phyloP scores from a whole-genome alignment of 2,888 invertebrate species.

The Drosophila tanythrix region DNA sequence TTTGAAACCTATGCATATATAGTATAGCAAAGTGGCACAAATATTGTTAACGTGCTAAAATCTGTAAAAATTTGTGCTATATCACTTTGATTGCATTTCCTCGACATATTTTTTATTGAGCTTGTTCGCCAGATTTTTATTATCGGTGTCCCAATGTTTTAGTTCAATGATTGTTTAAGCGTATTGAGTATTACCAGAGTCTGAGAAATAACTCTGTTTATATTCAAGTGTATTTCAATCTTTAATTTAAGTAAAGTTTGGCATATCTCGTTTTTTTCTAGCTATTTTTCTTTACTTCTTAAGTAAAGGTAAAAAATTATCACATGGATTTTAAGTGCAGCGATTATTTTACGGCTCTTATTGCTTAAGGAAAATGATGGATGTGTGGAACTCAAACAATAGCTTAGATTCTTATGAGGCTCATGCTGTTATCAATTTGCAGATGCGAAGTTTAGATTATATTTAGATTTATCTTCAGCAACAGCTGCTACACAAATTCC shows the following conservation, averaged over 20 bases:
- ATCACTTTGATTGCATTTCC: constrained; percentile 65
- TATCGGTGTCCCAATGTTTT: background rate
- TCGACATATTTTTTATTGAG: constrained; percentile 49
- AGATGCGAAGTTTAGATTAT: background rate
- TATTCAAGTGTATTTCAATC: too few relatives aligned
- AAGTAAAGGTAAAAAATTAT: background rate
- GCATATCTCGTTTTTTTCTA: background rate
- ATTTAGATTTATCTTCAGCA: background rate
- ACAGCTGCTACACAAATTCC: background rate
- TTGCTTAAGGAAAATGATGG: background rate
- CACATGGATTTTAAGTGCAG: background rate
- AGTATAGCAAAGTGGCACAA: constrained; percentile 44
- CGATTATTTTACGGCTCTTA: background rate
- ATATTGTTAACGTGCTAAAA: constrained; percentile 75
- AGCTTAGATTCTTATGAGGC: background rate
- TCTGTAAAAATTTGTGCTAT: constrained; percentile 69
- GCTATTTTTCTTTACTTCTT: background rate
- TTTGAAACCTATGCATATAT: constrained; percentile 13
- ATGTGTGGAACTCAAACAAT: background rate
- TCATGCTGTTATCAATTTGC: background rate
- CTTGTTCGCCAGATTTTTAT: background rate
- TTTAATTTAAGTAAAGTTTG: too few relatives aligned
- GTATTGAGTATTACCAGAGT: background rate
- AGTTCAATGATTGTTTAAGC: background rate
- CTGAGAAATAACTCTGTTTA: background rate